Percentiles rank a stretch among this genome's conserved stretches.
Evolutionary conservation across 2,888 invertebrate species (phyloP).

Genomic region (Hesperia comma): DNA sequence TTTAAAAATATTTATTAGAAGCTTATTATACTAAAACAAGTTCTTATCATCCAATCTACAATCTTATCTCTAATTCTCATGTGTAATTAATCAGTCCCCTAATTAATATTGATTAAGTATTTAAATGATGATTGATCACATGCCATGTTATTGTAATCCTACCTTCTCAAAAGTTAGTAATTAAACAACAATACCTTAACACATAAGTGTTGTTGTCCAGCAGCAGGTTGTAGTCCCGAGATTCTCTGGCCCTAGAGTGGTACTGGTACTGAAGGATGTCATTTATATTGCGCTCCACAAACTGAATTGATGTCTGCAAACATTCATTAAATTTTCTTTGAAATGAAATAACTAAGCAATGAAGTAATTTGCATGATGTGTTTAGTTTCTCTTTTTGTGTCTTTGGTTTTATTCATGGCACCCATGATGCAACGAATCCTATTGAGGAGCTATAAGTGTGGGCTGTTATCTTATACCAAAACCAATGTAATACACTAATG

Average conservation of each 20-base stretch:
- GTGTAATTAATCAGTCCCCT: background rate
- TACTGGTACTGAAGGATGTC: slow-evolving; percentile 93
- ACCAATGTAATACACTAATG: no score
- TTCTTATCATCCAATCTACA: no score
- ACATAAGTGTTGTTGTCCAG: slow-evolving; percentile 93
- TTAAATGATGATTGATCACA: background rate
- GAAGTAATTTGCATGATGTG: no score
- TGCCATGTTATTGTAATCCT: background rate
- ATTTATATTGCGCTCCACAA: slow-evolving; percentile 93
- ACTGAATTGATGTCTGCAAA: slow-evolving; percentile 87
- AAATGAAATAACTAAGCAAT: no score
- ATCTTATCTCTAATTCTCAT: no score
- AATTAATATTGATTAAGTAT: background rate
- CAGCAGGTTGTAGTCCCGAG: slow-evolving; percentile 91
- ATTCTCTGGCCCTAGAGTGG: slow-evolving; percentile 90
- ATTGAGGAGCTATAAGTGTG: no score
- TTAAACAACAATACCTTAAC: slow-evolving; percentile 75
- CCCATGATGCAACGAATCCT: no score
- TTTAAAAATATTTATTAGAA: slow-evolving; percentile 10
- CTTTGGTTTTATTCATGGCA: no score
- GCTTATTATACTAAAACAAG: background rate
- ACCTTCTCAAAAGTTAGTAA: no score
- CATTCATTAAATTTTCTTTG: background rate
- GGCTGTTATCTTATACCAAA: no score
- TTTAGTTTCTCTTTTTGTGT: no score